Percentiles rank a stretch among this genome's conserved stretches.
phyloP scores from a whole-genome alignment of 2,888 invertebrate genomes.

The Hirtodrosophila trivittata region DNA sequence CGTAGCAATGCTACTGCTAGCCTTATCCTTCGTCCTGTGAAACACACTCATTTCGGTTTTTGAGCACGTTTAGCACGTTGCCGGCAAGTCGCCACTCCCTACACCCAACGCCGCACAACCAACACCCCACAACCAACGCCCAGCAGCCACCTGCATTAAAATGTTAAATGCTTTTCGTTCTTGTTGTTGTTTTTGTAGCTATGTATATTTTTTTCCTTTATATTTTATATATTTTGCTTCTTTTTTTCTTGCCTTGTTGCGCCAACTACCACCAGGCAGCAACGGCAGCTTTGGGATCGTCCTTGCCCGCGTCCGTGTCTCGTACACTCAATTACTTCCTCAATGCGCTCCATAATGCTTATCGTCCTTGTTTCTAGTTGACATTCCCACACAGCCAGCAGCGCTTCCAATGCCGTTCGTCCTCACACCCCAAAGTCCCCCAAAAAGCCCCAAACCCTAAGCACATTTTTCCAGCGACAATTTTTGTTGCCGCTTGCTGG shows the following conservation, averaged over 20 bases:
- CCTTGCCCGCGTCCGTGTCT: conserved; percentile 71
- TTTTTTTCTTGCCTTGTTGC: conserved; percentile 10
- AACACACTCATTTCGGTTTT: conserved; percentile 79
- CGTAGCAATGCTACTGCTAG: conserved; percentile 25
- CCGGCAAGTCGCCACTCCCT: conserved; percentile 36
- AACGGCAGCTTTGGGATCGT: conserved; percentile 48
- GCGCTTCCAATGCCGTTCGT: conserved; percentile 55
- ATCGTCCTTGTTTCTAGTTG: conserved; percentile 81
- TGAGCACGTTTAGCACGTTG: conserved; percentile 80
- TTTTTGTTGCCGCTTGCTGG: conserved; percentile 69
- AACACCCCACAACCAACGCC: conserved; percentile 18
- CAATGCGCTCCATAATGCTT: conserved; percentile 81
- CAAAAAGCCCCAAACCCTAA: conserved; percentile 53
- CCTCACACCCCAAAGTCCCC: conserved; percentile 2
- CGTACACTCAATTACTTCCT: conserved; percentile 81
- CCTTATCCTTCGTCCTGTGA: conserved; percentile 62
- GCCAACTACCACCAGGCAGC: conserved; percentile 18
- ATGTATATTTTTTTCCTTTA: conserved; percentile 33
- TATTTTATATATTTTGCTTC: conserved; percentile 14
- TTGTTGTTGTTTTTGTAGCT: conserved; percentile 37
- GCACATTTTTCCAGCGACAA: conserved; percentile 81
- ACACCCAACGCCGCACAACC: not conserved
- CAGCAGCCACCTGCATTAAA: conserved; percentile 68
- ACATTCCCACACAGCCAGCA: conserved; percentile 76
- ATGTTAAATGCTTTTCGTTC: conserved; percentile 71